Base-by-base conservation (phyloP, 2,888 invertebrate genomes). In the Hirudinaria manillensis region DNA sequence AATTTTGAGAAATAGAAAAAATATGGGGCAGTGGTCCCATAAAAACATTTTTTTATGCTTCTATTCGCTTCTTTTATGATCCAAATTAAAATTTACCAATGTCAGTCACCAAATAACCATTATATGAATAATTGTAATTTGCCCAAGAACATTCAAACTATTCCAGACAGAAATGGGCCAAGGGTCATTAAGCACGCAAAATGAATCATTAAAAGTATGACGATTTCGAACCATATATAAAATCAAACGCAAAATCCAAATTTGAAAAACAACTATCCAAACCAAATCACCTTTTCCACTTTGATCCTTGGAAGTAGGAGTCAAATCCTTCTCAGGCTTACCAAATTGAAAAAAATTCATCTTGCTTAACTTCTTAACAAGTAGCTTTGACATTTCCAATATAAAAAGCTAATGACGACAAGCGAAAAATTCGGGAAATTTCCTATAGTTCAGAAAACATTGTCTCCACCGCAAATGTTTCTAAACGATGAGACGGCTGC, bases 321-420 rank as follows among this genome's bases (percentile, higher is more conserved):
- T 51, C 38, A 29, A 74, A 32, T 74, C 68, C 38, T 70, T 74
- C 24, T 76, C 76, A 36, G 70, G 38, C 70, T 74, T 74, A 51
- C 76, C 76, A 72, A 70, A 74, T 56, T 75, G 72, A 36, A 76
- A 76, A 27, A 76, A 55, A 32, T 51, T 76, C 75, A 77, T 65
- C 53, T 76, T 76, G 53, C 76, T 77, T 36, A 77, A 71, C 51
- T 77, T 78, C 34, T 72, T 75, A 19, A 74, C 76, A 32, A 78
- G 72, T 51, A 76, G 71, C 38, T 78, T 78, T 29, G 77, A 76
- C 76, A 77, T 76, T 56, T 53, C 61, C 24, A 61, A 61, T 61
- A 61, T 27, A 61, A 27, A 29, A 21, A 61, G n/a, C 13, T 27
- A n/a, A 45, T 45, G 45, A 45, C 45, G 10, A 45, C 45, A 45